These are phyloP conservation scores for Lochmaea capreae DNA, from an alignment of 2,888 invertebrate species.

Conservation along the genomic window DNA sequence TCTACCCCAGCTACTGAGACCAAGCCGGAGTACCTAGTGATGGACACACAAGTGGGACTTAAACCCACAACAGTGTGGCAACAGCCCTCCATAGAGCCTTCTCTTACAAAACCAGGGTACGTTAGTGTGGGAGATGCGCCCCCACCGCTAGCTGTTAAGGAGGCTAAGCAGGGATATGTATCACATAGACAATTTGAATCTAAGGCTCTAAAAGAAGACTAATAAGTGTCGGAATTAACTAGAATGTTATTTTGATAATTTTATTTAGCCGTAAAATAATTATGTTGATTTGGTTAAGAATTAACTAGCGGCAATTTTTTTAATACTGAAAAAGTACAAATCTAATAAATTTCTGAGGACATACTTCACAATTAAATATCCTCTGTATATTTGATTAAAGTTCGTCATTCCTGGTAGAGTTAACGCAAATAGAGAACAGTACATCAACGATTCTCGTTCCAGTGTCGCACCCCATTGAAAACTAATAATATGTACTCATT, in stretches of 20 bases:
- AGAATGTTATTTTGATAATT: not conserved
- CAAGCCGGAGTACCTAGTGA: slow-evolving; percentile 3
- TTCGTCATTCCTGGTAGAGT: not conserved
- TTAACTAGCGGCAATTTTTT: not conserved
- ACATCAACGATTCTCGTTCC: no score
- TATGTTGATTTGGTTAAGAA: not conserved
- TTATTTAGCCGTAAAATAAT: slow-evolving; percentile 6
- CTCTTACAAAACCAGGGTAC: slow-evolving; percentile 51
- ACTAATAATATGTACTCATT: no score
- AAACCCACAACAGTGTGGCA: slow-evolving; percentile 45
- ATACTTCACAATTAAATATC: no score
- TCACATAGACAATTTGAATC: slow-evolving; percentile 59
- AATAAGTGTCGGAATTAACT: slow-evolving; percentile 34
- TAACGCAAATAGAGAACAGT: no score
- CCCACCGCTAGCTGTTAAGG: slow-evolving; percentile 43
- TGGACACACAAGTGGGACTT: slow-evolving; percentile 7
- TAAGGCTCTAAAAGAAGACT: slow-evolving; percentile 60
- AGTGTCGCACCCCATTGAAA: no score
- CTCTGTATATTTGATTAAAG: not conserved
- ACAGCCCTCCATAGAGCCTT: slow-evolving; percentile 43
- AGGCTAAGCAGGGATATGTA: slow-evolving; percentile 54
- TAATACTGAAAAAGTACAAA: not conserved
- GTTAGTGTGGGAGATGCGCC: slow-evolving; percentile 55
- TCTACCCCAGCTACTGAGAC: slow-evolving; percentile 11
- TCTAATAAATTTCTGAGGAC: no score